These are phyloP conservation scores for Synergus gifuensis DNA, from an alignment of 2,888 invertebrate genomes.

Conservation along the genomic window DNA sequence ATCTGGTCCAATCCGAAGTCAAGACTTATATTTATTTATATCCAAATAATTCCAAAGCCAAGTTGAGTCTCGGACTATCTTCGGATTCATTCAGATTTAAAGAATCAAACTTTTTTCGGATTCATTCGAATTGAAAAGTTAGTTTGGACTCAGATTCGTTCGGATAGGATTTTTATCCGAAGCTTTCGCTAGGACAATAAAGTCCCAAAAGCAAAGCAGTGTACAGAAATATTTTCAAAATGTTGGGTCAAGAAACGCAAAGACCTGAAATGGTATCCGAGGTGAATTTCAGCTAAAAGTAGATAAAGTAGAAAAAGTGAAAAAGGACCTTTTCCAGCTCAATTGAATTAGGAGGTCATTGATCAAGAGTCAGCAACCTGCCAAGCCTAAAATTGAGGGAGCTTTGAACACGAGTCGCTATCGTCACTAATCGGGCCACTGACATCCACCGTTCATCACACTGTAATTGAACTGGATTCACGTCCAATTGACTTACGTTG, in stretches of 20 bases:
- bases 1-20: no score
- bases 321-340: neutral
- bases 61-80: no score
- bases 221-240: neutral
- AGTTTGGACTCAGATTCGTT: no score
- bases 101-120: no score
- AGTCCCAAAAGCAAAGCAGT: no score
- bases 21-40: no score
- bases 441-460: slow-evolving; percentile 37
- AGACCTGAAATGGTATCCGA: neutral
- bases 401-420: slow-evolving; percentile 23
- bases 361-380: slow-evolving; percentile 28
- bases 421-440: slow-evolving; percentile 27
- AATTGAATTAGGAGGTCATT: slow-evolving; percentile 35
- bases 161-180: no score
- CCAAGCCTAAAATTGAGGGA: slow-evolving; percentile 22
- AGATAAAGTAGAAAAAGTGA: neutral
- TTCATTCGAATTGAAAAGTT: no score
- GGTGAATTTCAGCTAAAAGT: neutral
- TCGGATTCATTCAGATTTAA: no score
- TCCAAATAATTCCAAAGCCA: no score
- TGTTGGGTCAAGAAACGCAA: neutral
- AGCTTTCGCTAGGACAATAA: no score
- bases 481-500: slow-evolving; percentile 33
- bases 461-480: slow-evolving; percentile 40